phyloP scores from a whole-genome alignment of 2,888 invertebrate species.

The Drosophila kambysellisi region DNA sequence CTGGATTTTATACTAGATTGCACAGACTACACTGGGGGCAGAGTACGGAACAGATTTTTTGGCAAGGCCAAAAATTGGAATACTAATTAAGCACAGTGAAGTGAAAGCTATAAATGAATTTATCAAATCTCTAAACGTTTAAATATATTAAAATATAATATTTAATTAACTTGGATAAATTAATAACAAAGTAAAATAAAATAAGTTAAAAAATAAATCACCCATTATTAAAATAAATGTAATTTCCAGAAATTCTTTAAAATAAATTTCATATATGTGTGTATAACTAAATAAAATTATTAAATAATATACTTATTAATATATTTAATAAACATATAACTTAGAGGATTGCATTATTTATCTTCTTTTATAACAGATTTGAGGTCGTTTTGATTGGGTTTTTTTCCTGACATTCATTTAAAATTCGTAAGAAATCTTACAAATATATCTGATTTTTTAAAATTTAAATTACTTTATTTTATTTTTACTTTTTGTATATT shows the following conservation, averaged over 20 bases:
- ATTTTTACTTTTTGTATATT: background rate
- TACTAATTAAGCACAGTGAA: slow-evolving; percentile 12
- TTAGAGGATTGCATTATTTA: background rate
- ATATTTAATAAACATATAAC: background rate
- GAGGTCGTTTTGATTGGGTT: background rate
- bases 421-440: background rate
- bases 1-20: slow-evolving; percentile 4
- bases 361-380: background rate
- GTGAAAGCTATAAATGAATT: slow-evolving; percentile 14
- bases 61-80: background rate
- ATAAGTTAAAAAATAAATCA: background rate
- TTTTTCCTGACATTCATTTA: background rate
- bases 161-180: background rate
- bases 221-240: background rate
- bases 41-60: background rate
- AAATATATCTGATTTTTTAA: background rate
- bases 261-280: background rate
- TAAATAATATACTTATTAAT: background rate
- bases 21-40: background rate
- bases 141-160: background rate
- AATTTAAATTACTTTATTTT: background rate
- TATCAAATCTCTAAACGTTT: background rate
- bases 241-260: background rate
- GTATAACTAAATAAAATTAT: background rate
- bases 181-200: background rate